phyloP scores from a whole-genome alignment of 2,797 vertebrate species.

The Benthosema pterotum region DNA sequence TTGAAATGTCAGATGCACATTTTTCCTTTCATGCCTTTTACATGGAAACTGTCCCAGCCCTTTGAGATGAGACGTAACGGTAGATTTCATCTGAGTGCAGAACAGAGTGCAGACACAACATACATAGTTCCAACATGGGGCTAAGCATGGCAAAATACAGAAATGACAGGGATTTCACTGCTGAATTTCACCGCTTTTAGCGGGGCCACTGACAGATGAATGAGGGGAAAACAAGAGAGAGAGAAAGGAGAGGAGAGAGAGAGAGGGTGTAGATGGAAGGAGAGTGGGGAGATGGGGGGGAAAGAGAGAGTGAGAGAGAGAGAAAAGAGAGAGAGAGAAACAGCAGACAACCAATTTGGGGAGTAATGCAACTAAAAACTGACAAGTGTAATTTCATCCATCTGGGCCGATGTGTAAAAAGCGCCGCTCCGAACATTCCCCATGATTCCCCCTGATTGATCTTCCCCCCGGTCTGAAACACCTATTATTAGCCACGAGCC shows the following conservation, averaged over 20 bases:
- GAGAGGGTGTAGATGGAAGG: slow-evolving; percentile 25
- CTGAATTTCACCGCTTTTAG: slow-evolving; percentile 86
- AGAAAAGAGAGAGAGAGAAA: slow-evolving; percentile 49
- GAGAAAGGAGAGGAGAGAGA: slow-evolving; percentile 33
- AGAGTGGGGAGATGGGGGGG: slow-evolving; percentile 41
- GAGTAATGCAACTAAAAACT: slow-evolving; percentile 89
- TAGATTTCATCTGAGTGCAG: slow-evolving; percentile 67
- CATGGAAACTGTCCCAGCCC: slow-evolving; percentile 42
- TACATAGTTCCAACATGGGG: slow-evolving; percentile 52
- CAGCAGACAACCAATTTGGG: slow-evolving; percentile 86
- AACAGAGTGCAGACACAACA: slow-evolving; percentile 63
- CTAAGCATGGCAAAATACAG: slow-evolving; percentile 74
- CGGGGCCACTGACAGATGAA: slow-evolving; percentile 83
- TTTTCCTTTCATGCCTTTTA: slow-evolving; percentile 25
- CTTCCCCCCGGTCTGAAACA: slow-evolving; percentile 88
- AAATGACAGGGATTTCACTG: slow-evolving; percentile 82
- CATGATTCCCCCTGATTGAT: slow-evolving; percentile 88
- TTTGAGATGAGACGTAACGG: slow-evolving; percentile 40
- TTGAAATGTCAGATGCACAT: slow-evolving; percentile 31
- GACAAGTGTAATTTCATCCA: slow-evolving; percentile 90
- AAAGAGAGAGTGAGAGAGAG: slow-evolving; percentile 14
- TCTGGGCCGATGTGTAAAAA: slow-evolving; percentile 88
- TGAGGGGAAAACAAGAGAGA: slow-evolving; percentile 59
- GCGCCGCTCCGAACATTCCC: slow-evolving; percentile 86
- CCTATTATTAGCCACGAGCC: slow-evolving; percentile 89